A percentile compares a stretch with the other conserved stretches of the same genome.
Conservation (phyloP, 1,140 invertebrate genomes). For the Maconellicoccus hirsutus region DNA sequence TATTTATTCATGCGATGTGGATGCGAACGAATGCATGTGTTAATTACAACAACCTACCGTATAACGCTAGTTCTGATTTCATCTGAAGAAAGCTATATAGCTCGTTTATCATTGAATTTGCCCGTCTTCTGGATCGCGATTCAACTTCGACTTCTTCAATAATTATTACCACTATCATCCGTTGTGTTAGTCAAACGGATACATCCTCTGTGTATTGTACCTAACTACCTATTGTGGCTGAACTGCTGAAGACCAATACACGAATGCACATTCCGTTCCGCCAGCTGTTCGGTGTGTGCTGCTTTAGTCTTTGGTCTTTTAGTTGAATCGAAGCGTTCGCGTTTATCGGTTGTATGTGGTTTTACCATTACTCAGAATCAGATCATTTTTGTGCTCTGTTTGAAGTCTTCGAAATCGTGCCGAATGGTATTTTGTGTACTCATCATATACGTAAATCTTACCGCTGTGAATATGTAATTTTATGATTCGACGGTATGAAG, state of each 20-base stretch:
- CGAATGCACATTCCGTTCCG: slow-evolving; percentile 18
- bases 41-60: too few relatives aligned
- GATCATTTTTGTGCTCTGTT: too few relatives aligned
- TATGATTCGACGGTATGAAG: too few relatives aligned
- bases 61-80: background rate
- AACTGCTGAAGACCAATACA: background rate
- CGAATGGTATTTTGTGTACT: too few relatives aligned
- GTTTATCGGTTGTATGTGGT: background rate
- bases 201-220: background rate
- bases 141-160: background rate
- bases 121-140: background rate
- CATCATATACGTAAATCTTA: too few relatives aligned
- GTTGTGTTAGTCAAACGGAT: background rate
- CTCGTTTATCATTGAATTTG: too few relatives aligned
- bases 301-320: background rate
- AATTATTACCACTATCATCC: background rate
- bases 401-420: too few relatives aligned
- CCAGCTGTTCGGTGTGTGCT: slow-evolving; percentile 1
- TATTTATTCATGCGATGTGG: background rate
- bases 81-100: too few relatives aligned
- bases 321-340: background rate
- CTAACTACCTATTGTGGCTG: too few relatives aligned
- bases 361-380: too few relatives aligned
- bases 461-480: too few relatives aligned
- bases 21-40: background rate